phyloP scores from a whole-genome alignment of 1,140 invertebrate species.

The Bradynema listronoti region DNA sequence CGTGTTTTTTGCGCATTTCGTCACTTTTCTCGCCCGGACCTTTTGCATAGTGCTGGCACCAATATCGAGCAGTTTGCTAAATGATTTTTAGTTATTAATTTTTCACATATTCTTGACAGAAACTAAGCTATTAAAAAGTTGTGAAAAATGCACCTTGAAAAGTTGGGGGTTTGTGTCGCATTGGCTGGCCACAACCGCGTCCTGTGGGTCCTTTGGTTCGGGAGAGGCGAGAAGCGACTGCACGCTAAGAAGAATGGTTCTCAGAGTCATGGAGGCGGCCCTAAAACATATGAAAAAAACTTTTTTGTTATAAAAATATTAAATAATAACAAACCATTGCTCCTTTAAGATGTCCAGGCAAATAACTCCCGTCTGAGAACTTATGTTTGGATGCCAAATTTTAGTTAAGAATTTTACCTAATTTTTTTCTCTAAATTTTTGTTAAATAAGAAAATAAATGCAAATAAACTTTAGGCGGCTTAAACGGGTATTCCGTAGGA shows the following conservation, averaged over 20 bases:
- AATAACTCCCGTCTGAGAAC: slow-evolving; percentile 94
- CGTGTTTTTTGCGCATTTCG: slow-evolving; percentile 58
- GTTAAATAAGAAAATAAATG: slow-evolving; percentile 12
- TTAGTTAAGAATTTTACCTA: slow-evolving; percentile 81
- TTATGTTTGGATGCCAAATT: slow-evolving; percentile 99
- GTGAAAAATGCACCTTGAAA: slow-evolving; percentile 63
- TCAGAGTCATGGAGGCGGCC: slow-evolving; percentile 95
- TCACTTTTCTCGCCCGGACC: slow-evolving; percentile 29
- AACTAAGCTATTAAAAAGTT: slow-evolving; percentile 3
- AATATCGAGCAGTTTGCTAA: slow-evolving; percentile 77
- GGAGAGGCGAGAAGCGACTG: slow-evolving; percentile 76
- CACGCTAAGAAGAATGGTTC: slow-evolving; percentile 80
- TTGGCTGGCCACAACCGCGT: slow-evolving; percentile 92
- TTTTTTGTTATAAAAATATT: neutral
- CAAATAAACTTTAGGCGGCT: slow-evolving; percentile 80
- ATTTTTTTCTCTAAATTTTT: no score
- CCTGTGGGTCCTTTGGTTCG: slow-evolving; percentile 70
- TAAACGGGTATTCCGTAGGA: slow-evolving; percentile 97
- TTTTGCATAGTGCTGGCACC: slow-evolving; percentile 85
- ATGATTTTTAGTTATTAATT: slow-evolving; percentile 15
- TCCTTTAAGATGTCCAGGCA: slow-evolving; percentile 98
- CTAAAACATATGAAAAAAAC: slow-evolving; percentile 57
- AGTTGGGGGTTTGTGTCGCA: slow-evolving; percentile 80
- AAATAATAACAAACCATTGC: slow-evolving; percentile 80
- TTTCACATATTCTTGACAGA: neutral